A percentile compares a stretch with the other conserved stretches of the same genome.
phyloP scores from a whole-genome alignment of 2,797 vertebrate species.

The Moxostoma hubbsi region DNA sequence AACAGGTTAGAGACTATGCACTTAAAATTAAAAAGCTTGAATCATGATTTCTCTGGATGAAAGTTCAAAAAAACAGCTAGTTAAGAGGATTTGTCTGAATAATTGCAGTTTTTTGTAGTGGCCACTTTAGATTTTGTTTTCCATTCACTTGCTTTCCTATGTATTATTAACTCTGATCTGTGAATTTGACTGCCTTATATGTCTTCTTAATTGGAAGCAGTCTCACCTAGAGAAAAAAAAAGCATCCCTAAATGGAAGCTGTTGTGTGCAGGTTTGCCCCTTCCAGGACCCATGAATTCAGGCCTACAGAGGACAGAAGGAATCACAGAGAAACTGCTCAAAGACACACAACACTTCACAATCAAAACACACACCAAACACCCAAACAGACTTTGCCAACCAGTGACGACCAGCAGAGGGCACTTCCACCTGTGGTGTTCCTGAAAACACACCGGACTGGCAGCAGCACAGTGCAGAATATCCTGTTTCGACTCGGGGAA shows the following conservation, averaged over 20 bases:
- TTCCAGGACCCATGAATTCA: neutral
- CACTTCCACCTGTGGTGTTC: constrained; percentile 52
- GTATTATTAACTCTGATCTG: too few species aligned
- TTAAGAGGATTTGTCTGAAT: too few species aligned
- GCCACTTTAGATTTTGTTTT: too few species aligned
- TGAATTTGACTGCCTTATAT: too few species aligned
- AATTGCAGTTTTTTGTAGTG: too few species aligned
- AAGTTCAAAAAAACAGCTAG: too few species aligned
- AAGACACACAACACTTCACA: neutral
- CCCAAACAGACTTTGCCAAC: neutral
- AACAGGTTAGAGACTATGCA: constrained; percentile 35
- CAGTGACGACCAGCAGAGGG: neutral
- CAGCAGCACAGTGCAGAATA: constrained; percentile 65
- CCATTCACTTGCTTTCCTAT: too few species aligned
- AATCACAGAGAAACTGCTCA: neutral
- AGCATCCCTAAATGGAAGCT: too few species aligned
- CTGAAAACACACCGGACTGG: constrained; percentile 65
- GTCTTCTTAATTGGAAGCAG: too few species aligned
- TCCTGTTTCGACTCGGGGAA: constrained; percentile 63
- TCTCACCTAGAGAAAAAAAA: too few species aligned
- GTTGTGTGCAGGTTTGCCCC: neutral
- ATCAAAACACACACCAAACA: neutral
- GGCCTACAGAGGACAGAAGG: neutral
- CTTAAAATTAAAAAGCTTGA: neutral
- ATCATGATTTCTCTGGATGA: too few species aligned